phyloP scores from a whole-genome alignment of 2,797 vertebrate species.

The Todus mexicanus region DNA sequence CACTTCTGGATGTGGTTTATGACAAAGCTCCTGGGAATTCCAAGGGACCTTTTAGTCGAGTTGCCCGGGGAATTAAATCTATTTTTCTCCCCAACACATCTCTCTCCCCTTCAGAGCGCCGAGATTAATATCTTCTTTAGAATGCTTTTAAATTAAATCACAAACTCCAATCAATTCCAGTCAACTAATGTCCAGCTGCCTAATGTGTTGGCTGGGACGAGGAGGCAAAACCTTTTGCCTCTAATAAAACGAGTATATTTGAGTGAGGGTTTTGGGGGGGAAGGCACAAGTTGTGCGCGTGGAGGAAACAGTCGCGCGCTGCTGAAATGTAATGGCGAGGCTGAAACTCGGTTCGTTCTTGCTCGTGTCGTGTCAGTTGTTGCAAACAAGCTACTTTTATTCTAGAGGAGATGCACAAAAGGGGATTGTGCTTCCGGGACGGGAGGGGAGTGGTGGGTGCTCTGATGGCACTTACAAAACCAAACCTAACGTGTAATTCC shows the following conservation, averaged over 20 bases:
- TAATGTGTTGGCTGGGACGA: background rate
- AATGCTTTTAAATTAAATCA: slow-evolving; percentile 55
- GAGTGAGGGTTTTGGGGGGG: background rate
- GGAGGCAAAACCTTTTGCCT: background rate
- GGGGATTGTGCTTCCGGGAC: background rate
- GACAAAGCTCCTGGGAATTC: slow-evolving; percentile 27
- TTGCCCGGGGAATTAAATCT: slow-evolving; percentile 39
- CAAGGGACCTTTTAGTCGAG: background rate
- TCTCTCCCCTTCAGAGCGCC: slow-evolving; percentile 7
- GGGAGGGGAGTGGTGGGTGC: background rate
- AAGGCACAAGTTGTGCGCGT: background rate
- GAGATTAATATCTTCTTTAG: slow-evolving; percentile 38
- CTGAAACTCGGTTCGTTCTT: background rate
- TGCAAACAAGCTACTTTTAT: background rate
- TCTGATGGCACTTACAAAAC: background rate
- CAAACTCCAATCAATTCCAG: slow-evolving; percentile 24
- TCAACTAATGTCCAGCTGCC: slow-evolving; percentile 7
- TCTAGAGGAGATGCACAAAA: background rate
- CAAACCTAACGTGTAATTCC: background rate
- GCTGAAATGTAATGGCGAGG: background rate
- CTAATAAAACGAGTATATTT: background rate
- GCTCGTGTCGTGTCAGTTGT: background rate
- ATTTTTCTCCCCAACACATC: background rate
- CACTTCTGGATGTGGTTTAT: background rate
- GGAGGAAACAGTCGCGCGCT: fast-evolving